These are phyloP conservation scores for Aphelenchoides avenae DNA, from an alignment of 1,140 invertebrate species.

Conservation along the genomic window DNA sequence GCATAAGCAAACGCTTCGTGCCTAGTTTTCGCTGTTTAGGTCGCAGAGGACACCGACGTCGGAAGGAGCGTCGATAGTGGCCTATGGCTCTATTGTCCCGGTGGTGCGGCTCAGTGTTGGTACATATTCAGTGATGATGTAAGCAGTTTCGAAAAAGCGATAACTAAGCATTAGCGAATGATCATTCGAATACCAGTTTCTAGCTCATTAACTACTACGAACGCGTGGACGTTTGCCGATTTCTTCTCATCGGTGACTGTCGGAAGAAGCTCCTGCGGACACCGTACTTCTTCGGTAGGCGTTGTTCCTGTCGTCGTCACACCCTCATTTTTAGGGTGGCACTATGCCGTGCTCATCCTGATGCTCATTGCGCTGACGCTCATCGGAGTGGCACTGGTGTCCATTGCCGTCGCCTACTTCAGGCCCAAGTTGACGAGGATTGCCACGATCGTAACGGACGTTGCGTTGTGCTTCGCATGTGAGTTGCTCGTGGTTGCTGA, in stretches of 20 bases:
- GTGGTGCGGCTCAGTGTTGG: conserved; percentile 51
- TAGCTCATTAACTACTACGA: conserved; percentile 40
- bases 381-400: conserved; percentile 20
- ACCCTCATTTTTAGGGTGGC: conserved; percentile 46
- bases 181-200: conserved; percentile 32
- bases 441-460: conserved; percentile 47
- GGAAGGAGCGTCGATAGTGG: conserved; percentile 46
- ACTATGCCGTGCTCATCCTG: conserved; percentile 57
- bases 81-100: conserved; percentile 57
- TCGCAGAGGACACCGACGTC: conserved; percentile 50
- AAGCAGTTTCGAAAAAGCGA: no score
- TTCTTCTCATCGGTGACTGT: conserved; percentile 55
- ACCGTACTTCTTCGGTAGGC: conserved; percentile 57
- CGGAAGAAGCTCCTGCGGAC: conserved; percentile 55
- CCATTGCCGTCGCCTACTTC: conserved; percentile 38
- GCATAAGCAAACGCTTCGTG: conserved; percentile 6
- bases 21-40: conserved; percentile 30
- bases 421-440: conserved; percentile 26
- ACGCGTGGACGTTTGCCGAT: conserved; percentile 55
- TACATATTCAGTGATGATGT: conserved; percentile 57
- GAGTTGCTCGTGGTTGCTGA: conserved; percentile 14
- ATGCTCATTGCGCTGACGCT: conserved; percentile 40
- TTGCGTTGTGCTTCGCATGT: conserved; percentile 33
- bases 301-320: no score
- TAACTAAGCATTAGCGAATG: no score